phyloP scores from a whole-genome alignment of 2,888 invertebrate species.

The Zaprionus lineosus region DNA sequence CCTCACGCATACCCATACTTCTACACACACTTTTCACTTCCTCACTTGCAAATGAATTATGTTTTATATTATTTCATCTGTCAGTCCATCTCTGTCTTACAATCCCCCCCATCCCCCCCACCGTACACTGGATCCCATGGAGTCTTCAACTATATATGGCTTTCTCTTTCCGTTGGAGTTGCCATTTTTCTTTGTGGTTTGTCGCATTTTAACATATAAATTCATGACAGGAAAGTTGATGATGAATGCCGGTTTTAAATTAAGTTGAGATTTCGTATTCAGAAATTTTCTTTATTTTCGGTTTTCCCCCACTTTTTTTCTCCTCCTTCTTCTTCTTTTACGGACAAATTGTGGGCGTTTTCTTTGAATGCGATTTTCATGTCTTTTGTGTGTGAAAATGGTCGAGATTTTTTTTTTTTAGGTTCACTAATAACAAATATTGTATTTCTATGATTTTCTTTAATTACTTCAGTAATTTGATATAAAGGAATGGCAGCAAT shows the following conservation, averaged over 20 bases:
- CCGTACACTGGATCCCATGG: not conserved
- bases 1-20: no score
- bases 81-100: conserved; percentile 9
- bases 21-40: no score
- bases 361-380: conserved; percentile 30
- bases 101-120: not conserved
- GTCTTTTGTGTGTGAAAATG: conserved; percentile 21
- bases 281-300: not conserved
- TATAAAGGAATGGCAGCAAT: no score
- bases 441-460: conserved; percentile 23
- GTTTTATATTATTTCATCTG: conserved; percentile 42
- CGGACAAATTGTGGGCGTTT: conserved; percentile 21
- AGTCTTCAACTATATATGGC: not conserved
- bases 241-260: conserved; percentile 52
- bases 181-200: conserved; percentile 45
- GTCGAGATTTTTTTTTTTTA: conserved; percentile 10
- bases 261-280: conserved; percentile 43
- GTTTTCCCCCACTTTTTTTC: not conserved
- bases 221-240: conserved; percentile 53
- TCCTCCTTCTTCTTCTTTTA: not conserved
- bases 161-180: conserved; percentile 12
- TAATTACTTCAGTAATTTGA: conserved; percentile 9
- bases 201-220: conserved; percentile 50
- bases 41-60: conserved; percentile 52
- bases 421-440: conserved; percentile 34